These are phyloP conservation scores for Pipra filicauda DNA, from an alignment of 2,113 vertebrate genomes.

Conservation along the genomic window DNA sequence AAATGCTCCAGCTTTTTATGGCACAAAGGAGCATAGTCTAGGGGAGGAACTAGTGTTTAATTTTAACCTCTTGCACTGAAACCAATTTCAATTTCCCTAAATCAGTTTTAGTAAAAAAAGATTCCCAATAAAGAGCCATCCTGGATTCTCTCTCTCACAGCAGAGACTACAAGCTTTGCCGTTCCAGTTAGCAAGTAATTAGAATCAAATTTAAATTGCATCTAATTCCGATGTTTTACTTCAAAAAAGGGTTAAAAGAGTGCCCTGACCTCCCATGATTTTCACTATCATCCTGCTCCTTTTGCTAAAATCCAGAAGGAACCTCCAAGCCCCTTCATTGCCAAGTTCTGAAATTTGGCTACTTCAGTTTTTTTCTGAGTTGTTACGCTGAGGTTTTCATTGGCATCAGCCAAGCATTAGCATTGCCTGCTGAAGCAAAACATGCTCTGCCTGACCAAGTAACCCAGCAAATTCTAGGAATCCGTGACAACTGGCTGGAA, in stretches of 20 bases:
- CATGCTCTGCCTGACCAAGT: neutral
- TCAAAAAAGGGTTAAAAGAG: neutral
- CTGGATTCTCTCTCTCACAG: neutral
- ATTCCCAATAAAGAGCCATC: neutral
- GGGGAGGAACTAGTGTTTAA: neutral
- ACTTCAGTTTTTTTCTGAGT: neutral
- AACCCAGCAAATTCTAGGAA: neutral
- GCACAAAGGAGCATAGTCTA: neutral
- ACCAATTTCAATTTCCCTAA: neutral
- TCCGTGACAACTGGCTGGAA: neutral
- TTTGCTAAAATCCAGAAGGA: neutral
- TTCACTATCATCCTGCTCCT: neutral
- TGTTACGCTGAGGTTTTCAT: neutral
- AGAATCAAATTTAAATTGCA: neutral
- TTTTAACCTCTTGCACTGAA: neutral
- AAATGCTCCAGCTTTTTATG: neutral
- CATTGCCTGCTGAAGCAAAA: neutral
- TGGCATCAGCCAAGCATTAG: neutral
- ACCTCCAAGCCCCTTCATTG: neutral
- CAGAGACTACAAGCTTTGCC: neutral
- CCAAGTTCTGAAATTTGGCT: neutral
- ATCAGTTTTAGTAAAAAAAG: neutral
- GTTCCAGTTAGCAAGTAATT: neutral
- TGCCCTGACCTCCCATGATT: neutral
- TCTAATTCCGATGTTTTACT: neutral